phyloP scores from a whole-genome alignment of 2,797 vertebrate genomes.

The Enteromius paludinosus region DNA sequence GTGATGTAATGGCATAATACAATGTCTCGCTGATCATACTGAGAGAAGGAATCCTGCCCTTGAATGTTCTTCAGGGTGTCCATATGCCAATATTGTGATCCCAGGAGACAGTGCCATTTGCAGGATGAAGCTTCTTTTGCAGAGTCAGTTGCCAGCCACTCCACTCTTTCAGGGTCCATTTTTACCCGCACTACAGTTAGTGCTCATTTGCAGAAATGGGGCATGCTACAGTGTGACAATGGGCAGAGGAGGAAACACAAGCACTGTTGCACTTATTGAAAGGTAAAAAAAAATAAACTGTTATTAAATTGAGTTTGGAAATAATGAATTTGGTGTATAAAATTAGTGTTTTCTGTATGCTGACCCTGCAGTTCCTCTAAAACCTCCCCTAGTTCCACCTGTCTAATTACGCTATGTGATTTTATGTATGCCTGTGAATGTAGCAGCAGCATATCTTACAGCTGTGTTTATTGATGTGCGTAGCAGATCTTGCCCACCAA shows the following conservation, averaged over 20 bases:
- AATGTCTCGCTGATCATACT: background rate
- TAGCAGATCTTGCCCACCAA: background rate
- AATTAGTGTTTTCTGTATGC: background rate
- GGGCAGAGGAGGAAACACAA: background rate
- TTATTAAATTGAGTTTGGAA: background rate
- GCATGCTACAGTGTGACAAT: constrained; percentile 30
- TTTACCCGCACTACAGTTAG: constrained; percentile 19
- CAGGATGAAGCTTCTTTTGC: constrained; percentile 31
- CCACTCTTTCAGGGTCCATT: background rate
- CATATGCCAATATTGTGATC: constrained; percentile 37
- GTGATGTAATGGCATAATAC: background rate
- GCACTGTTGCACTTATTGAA: constrained; percentile 20
- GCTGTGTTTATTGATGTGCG: background rate
- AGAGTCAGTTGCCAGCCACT: background rate
- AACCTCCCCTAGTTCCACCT: background rate
- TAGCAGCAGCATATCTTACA: background rate
- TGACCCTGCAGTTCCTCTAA: background rate
- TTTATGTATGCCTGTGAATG: background rate
- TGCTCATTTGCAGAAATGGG: constrained; percentile 35
- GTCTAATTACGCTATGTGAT: background rate
- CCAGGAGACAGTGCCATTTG: constrained; percentile 37
- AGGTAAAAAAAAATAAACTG: constrained; percentile 4
- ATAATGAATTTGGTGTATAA: background rate
- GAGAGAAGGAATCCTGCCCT: background rate
- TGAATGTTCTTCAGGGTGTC: constrained; percentile 19